Conservation (phyloP, 2,113 vertebrate species). For the Entomyzon cyanotis region DNA sequence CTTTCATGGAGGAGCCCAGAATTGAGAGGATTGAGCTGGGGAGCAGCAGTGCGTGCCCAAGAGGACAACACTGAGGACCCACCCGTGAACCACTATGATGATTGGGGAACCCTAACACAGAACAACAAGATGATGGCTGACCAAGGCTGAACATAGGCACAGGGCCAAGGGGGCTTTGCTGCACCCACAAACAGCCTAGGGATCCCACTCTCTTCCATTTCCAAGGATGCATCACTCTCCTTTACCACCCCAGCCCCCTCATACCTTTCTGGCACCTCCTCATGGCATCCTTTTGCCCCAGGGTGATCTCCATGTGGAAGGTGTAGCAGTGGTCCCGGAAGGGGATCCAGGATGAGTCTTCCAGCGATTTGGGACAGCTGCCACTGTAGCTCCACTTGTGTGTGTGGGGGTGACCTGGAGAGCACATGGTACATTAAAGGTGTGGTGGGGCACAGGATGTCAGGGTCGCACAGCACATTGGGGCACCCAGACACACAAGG, state of each 20-base stretch:
- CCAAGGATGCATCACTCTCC: neutral
- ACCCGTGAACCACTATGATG: rapidly evolving
- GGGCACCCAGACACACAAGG: neutral
- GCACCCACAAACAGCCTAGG: neutral
- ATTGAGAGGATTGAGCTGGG: neutral
- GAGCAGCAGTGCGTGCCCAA: neutral
- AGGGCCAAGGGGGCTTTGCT: neutral
- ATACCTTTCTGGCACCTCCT: conserved; percentile 86
- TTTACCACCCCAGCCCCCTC: neutral
- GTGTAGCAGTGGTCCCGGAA: conserved; percentile 94
- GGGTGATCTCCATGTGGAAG: conserved; percentile 88
- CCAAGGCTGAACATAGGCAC: rapidly evolving
- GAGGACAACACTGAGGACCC: neutral
- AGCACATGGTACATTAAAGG: neutral
- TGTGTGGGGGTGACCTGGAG: conserved; percentile 39
- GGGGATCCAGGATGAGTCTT: conserved; percentile 88
- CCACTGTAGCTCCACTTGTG: conserved; percentile 84
- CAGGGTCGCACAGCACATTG: rapidly evolving
- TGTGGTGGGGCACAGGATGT: neutral
- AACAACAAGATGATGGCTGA: neutral
- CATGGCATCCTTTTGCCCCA: conserved; percentile 86
- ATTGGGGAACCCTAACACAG: rapidly evolving
- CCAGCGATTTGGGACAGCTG: conserved; percentile 84
- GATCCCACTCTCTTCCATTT: neutral
- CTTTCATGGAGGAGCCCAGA: neutral